These are phyloP conservation scores for Ceyx margarethae DNA, from an alignment of 2,113 vertebrate genomes.

Conservation along the genomic window DNA sequence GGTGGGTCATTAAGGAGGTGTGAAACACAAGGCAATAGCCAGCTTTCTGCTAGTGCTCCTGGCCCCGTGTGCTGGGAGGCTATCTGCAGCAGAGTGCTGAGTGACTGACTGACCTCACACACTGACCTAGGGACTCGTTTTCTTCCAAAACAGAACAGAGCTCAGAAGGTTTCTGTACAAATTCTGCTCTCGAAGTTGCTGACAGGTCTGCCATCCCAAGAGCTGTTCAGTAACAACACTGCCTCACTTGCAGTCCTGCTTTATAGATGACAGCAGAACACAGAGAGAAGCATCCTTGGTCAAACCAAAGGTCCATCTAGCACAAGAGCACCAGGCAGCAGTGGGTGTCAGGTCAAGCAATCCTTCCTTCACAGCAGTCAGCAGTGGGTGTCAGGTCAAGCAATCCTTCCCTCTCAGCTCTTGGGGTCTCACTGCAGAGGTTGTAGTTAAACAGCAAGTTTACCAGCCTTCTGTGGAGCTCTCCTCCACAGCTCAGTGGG, in stretches of 20 bases:
- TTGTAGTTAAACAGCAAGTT: not conserved
- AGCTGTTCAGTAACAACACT: not conserved
- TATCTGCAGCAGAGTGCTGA: constrained; percentile 51
- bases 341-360: not conserved
- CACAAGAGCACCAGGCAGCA: not conserved
- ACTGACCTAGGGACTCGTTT: constrained; percentile 53
- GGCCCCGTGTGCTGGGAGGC: not conserved
- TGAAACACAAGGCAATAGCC: constrained; percentile 71
- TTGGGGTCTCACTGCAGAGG: not conserved
- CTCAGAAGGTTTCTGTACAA: constrained; percentile 28
- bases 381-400: not conserved
- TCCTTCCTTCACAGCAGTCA: not conserved
- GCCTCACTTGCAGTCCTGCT: not conserved
- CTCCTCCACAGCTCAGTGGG: not conserved
- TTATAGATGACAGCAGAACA: not conserved
- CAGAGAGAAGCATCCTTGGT: not conserved
- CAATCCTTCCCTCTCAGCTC: not conserved
- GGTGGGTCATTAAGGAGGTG: constrained; percentile 80
- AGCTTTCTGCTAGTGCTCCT: constrained; percentile 61
- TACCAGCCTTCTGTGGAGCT: not conserved
- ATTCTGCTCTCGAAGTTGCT: not conserved
- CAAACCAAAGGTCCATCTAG: not conserved
- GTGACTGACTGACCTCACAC: constrained; percentile 57
- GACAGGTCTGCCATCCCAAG: not conserved
- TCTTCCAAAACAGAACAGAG: constrained; percentile 21